Evolutionary conservation across 2,797 vertebrate genomes (phyloP), one percentile per base, ranked within the genome.

Genomic region (Sebastes matsubarae): DNA sequence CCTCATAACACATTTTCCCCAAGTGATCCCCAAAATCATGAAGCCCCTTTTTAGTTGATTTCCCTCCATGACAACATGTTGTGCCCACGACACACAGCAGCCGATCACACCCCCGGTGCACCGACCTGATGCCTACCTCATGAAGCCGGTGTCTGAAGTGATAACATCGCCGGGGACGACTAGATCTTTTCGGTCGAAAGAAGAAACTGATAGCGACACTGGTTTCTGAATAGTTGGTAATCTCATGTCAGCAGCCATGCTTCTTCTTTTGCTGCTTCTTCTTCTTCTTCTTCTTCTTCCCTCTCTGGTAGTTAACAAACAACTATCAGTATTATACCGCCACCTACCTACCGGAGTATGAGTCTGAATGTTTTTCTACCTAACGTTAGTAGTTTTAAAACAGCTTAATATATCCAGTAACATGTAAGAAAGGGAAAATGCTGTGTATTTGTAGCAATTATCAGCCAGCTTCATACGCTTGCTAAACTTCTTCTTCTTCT

Each of bases 91-190:
- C 1, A 54, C 13, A 9, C 55, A 57, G 20, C 29, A 36, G 18
- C 11, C 29, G 22, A 22, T 14, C 20, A 59, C 16, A 60, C n/a
- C 36, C 8, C 12, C 57, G 4, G 2, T 5, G 3, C n/a, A 4
- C 29, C 22, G 13, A 6, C 1, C 57, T 4, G 11, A 30, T 1
- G 54, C 87, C 7, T 68, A 99, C 98, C 98, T 97, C 98, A 99
- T 99, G 82, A 99, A 99, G 11, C 98, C 98, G 0, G 97, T 96
- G 89, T 99, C 98, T n/a, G 97, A 96, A 24, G 98, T 99, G 88
- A 99, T 99, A 2, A 97, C 97, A 95, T 99, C 98, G 2, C 98
- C 98, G 0, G 98, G 98, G 0, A 97, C 97, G 22, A 99, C 98
- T 73, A 99, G 79, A 74, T 97, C 97, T 80, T 96, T 97, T 46